These are phyloP conservation scores for Diogma glabrata DNA, from an alignment of 2,888 invertebrate genomes.

Conservation along the genomic window DNA sequence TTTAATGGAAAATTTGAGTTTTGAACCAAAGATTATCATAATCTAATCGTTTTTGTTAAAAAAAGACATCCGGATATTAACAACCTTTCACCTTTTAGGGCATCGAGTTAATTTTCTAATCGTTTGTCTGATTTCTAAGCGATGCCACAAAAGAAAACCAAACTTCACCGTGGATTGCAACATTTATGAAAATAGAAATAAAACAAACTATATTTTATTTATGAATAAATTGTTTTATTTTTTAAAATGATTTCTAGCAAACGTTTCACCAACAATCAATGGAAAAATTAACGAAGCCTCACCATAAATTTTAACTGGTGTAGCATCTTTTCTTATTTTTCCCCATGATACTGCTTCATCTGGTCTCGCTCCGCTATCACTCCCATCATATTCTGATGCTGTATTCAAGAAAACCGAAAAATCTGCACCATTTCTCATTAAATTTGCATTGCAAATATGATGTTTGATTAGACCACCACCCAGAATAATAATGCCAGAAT, in stretches of 20 bases:
- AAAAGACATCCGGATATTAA: too few relatives aligned
- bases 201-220: too few relatives aligned
- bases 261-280: slow-evolving; percentile 88
- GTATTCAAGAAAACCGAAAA: slow-evolving; percentile 93
- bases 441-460: slow-evolving; percentile 98
- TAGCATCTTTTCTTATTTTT: slow-evolving; percentile 80
- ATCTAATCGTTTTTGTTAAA: too few relatives aligned
- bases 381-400: slow-evolving; percentile 91
- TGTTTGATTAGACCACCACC: slow-evolving; percentile 98
- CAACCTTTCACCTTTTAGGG: too few relatives aligned
- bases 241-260: slow-evolving; percentile 56
- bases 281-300: slow-evolving; percentile 94
- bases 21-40: too few relatives aligned
- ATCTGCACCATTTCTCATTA: slow-evolving; percentile 98
- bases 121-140: too few relatives aligned
- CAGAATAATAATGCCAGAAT: slow-evolving; percentile 93
- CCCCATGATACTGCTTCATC: slow-evolving; percentile 99
- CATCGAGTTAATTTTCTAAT: too few relatives aligned
- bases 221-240: too few relatives aligned
- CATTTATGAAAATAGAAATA: too few relatives aligned
- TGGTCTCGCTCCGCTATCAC: slow-evolving; percentile 93
- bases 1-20: too few relatives aligned
- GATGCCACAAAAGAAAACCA: too few relatives aligned
- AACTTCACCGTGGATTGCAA: too few relatives aligned
- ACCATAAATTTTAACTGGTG: slow-evolving; percentile 83